Base-by-base conservation (phyloP, 2,113 vertebrate genomes). In the Chaetops frenatus region DNA sequence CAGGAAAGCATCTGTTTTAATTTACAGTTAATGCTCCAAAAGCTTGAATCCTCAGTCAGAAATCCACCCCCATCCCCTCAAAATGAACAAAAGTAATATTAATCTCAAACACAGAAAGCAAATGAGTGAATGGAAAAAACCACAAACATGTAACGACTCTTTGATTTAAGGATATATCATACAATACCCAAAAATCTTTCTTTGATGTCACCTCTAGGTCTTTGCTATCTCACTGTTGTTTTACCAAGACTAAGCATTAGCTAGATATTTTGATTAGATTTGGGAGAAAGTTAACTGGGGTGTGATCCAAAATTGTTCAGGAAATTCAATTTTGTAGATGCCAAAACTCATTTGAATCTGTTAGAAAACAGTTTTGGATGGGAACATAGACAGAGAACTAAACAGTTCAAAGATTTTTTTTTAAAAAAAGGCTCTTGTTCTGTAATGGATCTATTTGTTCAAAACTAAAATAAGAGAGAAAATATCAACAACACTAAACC, bases 1-100 rank as follows among this genome's bases (percentile, higher is more conserved):
- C 90, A 77, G 78, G 84, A 90, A 93, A 95, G 66, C 94, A 95
- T 95, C 90, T 95, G 95, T 90, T 97, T 95, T 87, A 90, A 88
- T 94, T 97, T 97, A 95, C 58, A 69, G 62, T 56, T 95, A 90
- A 95, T 70, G 66, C 81, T 91, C 91, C 57, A 80, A 92, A 82
- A 67, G 15, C 85, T 82, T 50, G 62, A 82, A 42, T 77, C 51
- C 58, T 53, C 67, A 88, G 54, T 94, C 79, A 94, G 64, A 92
- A 95, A 95, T 86, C 80, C 54, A 48, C 17, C 66, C 38, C 31
- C 36, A 45, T 24, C 23, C 71, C 35, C 62, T 88, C 66, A 70
- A 86, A 90, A 90, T 33, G 74, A 93, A 77, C 71, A 95, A 87
- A 85, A 62, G 81, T 87, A 86, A 38, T 76, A 81, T 45, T 89